phyloP scores from a whole-genome alignment of 1,140 invertebrate species.

The Tetramorium alpestre region DNA sequence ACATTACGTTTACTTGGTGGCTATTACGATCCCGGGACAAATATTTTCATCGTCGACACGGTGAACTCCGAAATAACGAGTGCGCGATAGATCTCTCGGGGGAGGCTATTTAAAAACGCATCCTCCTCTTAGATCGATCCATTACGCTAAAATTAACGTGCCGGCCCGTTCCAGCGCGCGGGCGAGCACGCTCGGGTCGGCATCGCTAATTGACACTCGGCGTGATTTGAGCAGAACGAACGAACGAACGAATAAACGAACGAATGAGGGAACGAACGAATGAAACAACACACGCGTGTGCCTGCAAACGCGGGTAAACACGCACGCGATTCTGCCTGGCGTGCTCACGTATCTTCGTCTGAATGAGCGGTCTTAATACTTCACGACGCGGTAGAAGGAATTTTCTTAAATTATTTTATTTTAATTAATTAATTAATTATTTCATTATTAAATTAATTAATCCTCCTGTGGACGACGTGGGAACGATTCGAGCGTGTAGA shows the following conservation, averaged over 20 bases:
- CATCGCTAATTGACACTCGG: slow-evolving; percentile 51
- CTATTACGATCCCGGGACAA: neutral
- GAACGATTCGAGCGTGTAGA: neutral
- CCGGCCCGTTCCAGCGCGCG: neutral
- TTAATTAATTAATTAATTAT: no score
- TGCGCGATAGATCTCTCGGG: slow-evolving; percentile 36
- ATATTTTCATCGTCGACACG: neutral
- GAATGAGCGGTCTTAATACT: no score
- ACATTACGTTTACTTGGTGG: neutral
- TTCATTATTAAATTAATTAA: neutral
- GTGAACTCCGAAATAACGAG: slow-evolving; percentile 29
- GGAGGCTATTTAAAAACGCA: slow-evolving; percentile 53
- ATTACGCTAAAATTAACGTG: slow-evolving; percentile 62
- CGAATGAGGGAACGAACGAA: neutral
- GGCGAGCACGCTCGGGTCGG: slow-evolving; percentile 12
- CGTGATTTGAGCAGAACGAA: slow-evolving; percentile 5
- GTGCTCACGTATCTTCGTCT: neutral
- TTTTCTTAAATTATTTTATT: neutral
- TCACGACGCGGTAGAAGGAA: neutral
- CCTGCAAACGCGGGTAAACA: neutral
- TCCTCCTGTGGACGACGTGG: neutral
- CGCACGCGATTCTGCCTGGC: neutral
- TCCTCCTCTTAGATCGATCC: slow-evolving; percentile 48
- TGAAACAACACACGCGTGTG: neutral
- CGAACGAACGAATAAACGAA: neutral